A percentile compares a stretch with the other conserved stretches of the same genome.
Conservation (phyloP, 1,140 invertebrate species). For the Phymorhynchus buccinoides region DNA sequence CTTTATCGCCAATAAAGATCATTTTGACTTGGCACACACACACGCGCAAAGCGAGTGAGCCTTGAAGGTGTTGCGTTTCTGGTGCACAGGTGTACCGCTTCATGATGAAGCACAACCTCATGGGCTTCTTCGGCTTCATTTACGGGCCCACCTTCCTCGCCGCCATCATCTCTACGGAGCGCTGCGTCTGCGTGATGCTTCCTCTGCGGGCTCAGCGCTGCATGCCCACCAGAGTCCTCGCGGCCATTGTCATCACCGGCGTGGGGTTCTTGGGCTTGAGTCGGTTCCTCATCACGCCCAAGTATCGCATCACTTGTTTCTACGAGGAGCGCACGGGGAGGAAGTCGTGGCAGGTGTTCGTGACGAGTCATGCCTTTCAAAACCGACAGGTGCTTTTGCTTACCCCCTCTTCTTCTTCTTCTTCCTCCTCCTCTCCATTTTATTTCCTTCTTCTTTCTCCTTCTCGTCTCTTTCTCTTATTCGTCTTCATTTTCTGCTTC, state of each 20-base stretch:
- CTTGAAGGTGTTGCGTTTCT: too few species aligned
- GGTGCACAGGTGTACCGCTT: not conserved
- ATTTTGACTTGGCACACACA: too few species aligned
- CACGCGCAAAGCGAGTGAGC: too few species aligned
- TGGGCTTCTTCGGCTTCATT: not conserved
- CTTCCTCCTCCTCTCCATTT: too few species aligned
- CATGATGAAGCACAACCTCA: not conserved
- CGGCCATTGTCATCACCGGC: not conserved
- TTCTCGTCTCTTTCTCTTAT: too few species aligned
- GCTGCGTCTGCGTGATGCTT: conserved; percentile 12
- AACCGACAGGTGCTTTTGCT: not conserved
- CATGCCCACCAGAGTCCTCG: not conserved
- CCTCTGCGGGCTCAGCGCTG: not conserved
- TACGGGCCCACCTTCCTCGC: not conserved
- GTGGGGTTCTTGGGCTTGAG: not conserved
- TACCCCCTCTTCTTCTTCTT: too few species aligned
- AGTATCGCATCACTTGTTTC: conserved; percentile 16
- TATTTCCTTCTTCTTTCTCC: too few species aligned
- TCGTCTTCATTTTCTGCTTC: too few species aligned
- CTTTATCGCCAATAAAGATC: too few species aligned
- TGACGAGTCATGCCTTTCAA: not conserved
- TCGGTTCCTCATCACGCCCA: conserved; percentile 1
- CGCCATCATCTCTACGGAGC: conserved; percentile 8
- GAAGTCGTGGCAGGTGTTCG: not conserved
- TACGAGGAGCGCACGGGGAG: not conserved